phyloP scores from a whole-genome alignment of 2,113 vertebrate genomes.

The Indicator maculatus region DNA sequence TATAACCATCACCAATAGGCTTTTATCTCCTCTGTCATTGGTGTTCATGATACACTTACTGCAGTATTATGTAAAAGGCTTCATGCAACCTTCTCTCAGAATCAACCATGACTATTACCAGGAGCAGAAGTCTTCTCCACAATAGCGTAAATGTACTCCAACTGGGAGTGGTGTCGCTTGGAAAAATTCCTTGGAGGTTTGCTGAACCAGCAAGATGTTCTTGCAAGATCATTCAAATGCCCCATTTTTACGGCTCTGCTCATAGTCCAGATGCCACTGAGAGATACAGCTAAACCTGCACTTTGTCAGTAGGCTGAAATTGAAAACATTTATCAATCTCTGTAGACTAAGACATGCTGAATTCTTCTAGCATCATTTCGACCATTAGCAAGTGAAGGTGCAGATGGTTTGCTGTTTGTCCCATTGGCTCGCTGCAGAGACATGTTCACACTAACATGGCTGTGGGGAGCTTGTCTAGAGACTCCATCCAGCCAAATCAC shows the following conservation, averaged over 20 bases:
- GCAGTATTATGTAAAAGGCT: neutral
- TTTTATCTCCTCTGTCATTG: neutral
- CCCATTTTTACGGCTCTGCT: conserved; percentile 48
- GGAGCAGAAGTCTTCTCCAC: conserved; percentile 25
- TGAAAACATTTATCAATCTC: conserved; percentile 60
- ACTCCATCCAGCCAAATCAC: neutral
- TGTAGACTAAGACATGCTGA: conserved; percentile 11
- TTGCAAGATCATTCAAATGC: conserved; percentile 62
- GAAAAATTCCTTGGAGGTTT: conserved; percentile 59
- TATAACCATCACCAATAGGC: neutral
- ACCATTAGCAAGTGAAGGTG: conserved; percentile 26
- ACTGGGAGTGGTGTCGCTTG: conserved; percentile 24
- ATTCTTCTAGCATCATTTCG: neutral
- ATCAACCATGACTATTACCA: neutral
- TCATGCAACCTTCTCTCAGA: neutral
- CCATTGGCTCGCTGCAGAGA: neutral
- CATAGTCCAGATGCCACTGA: conserved; percentile 58
- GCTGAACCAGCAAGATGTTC: conserved; percentile 57
- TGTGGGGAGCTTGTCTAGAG: neutral
- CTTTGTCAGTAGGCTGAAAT: conserved; percentile 46
- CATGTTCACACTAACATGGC: fast-evolving
- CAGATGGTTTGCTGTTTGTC: neutral
- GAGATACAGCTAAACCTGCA: conserved; percentile 61
- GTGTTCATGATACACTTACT: neutral
- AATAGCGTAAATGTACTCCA: neutral